Evolutionary conservation across 92 coral and sea anemone species (phyloP).

Genomic region (Porites cylindrica): DNA sequence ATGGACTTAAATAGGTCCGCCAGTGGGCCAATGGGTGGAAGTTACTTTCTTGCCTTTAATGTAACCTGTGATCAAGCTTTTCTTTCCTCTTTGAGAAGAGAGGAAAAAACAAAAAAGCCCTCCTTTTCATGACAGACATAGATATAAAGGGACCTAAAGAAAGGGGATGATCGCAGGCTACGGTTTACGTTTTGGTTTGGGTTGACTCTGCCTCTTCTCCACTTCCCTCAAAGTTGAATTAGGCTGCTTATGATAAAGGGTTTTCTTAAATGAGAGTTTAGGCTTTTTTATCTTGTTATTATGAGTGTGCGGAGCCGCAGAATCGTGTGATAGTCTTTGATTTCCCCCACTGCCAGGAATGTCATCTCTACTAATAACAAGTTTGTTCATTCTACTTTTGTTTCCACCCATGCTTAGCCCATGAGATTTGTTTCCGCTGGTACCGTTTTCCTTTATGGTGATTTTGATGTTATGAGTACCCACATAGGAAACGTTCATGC

Average conservation of each 20-base stretch:
- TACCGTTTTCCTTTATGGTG: not conserved
- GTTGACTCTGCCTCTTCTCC: not conserved
- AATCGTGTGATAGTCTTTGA: not conserved
- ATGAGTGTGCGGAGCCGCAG: not conserved
- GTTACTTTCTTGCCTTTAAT: too few relatives aligned
- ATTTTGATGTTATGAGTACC: not conserved
- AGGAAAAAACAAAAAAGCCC: too few relatives aligned
- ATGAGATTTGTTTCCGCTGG: not conserved
- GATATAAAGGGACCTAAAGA: too few relatives aligned
- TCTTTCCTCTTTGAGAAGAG: too few relatives aligned
- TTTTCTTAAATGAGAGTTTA: not conserved
- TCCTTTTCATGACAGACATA: too few relatives aligned
- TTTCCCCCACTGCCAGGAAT: not conserved
- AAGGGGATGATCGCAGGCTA: too few relatives aligned
- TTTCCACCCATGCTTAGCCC: not conserved
- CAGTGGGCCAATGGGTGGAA: too few relatives aligned
- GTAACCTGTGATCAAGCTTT: too few relatives aligned
- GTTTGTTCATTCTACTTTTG: not conserved
- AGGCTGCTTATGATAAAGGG: not conserved
- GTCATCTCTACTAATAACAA: slow-evolving; percentile 8
- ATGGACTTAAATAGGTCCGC: too few relatives aligned
- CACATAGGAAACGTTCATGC: not conserved
- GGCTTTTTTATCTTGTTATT: not conserved
- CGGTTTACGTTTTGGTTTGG: not conserved
- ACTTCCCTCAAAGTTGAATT: not conserved